Evolutionary conservation across 2,888 invertebrate genomes (phyloP).

Genomic region (Ophion ventricosus): DNA sequence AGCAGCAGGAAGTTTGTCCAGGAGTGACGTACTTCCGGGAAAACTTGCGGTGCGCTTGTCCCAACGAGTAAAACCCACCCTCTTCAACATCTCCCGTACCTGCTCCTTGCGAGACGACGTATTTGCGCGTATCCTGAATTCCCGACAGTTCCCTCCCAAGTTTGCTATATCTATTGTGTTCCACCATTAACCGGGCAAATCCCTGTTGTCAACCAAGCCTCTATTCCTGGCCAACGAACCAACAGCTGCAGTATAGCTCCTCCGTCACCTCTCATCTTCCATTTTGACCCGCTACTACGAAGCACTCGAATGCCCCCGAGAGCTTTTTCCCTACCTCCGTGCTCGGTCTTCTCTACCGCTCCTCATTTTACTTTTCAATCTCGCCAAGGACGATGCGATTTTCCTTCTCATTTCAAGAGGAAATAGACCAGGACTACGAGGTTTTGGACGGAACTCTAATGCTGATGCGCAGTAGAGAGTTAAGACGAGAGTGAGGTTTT

Average conservation of each 20-base stretch:
- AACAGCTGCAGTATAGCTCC: conserved; percentile 28
- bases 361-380: conserved; percentile 81
- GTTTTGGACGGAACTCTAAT: conserved; percentile 62
- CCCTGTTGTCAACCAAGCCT: conserved; percentile 44
- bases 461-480: conserved; percentile 56
- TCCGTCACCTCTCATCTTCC: conserved; percentile 34
- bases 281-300: conserved; percentile 39
- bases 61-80: conserved; percentile 30
- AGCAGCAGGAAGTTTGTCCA: conserved; percentile 19
- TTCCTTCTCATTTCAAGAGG: conserved; percentile 79
- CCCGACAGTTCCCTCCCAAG: conserved; percentile 25
- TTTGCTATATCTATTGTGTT: conserved; percentile 31
- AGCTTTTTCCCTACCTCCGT: conserved; percentile 59
- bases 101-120: conserved; percentile 13
- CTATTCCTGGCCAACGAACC: conserved; percentile 43
- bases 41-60: conserved; percentile 34
- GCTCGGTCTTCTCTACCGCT: no score
- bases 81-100: conserved; percentile 26
- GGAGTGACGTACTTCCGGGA: conserved; percentile 32
- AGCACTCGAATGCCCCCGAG: conserved; percentile 42
- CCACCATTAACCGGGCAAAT: conserved; percentile 45
- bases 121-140: conserved; percentile 46
- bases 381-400: conserved; percentile 76
- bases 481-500: conserved; percentile 34
- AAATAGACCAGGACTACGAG: conserved; percentile 47